Percentiles rank a stretch among this genome's conserved stretches.
phyloP scores from a whole-genome alignment of 2,888 invertebrate genomes.

The Crematogaster levior region DNA sequence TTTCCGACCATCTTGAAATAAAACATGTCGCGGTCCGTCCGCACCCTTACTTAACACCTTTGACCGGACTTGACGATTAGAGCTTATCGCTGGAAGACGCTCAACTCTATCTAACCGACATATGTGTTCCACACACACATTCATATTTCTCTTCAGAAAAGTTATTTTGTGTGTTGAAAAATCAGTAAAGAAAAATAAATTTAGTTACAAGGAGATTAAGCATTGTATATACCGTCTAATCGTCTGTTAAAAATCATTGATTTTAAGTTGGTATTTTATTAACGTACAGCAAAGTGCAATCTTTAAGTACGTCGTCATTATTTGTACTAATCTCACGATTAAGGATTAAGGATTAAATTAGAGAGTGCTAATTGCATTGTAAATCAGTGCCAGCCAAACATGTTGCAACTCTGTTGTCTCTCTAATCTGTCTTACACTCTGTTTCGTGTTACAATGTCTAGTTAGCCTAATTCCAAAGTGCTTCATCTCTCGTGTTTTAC shows the following conservation, averaged over 20 bases:
- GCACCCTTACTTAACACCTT: slow-evolving; percentile 8
- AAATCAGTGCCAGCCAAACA: slow-evolving; percentile 37
- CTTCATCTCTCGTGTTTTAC: not conserved
- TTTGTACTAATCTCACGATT: not conserved
- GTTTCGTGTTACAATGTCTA: not conserved
- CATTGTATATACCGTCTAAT: not conserved
- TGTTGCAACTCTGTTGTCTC: slow-evolving; percentile 14
- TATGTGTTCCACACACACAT: not conserved
- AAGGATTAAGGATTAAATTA: slow-evolving; percentile 36
- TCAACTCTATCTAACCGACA: not conserved
- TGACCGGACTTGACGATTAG: too few relatives aligned
- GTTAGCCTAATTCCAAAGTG: slow-evolving; percentile 10
- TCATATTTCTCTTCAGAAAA: not conserved
- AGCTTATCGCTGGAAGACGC: not conserved
- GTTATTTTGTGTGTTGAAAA: not conserved
- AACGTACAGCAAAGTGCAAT: not conserved
- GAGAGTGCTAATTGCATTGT: slow-evolving; percentile 42
- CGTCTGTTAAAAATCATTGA: not conserved
- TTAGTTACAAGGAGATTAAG: not conserved
- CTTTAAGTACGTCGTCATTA: not conserved
- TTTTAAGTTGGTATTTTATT: not conserved
- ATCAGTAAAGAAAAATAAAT: not conserved
- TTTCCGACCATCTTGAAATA: slow-evolving; percentile 63
- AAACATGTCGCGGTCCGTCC: slow-evolving; percentile 12
- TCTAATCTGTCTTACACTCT: slow-evolving; percentile 5